These are phyloP conservation scores for Parauchenoglanis punctatus DNA, from an alignment of 2,797 vertebrate genomes.

Conservation along the genomic window DNA sequence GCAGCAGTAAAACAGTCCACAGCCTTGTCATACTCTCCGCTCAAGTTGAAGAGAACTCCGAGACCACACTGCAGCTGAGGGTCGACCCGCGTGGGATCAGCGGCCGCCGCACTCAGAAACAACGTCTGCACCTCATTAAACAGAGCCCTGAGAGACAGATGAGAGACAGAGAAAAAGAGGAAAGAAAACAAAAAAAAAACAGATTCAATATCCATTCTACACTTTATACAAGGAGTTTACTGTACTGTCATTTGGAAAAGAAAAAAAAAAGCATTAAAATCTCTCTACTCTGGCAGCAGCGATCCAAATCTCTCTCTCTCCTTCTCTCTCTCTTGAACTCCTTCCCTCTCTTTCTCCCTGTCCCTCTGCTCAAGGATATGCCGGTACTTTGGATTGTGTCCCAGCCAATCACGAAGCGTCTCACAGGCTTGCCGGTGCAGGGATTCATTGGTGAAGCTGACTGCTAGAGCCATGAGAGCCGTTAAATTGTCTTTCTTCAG, in stretches of 20 bases:
- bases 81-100: conserved; percentile 86
- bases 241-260: no score
- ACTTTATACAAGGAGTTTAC: background rate
- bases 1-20: conserved; percentile 97
- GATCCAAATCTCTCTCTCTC: conserved; percentile 84
- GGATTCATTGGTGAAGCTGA: conserved; percentile 97
- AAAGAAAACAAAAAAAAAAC: background rate
- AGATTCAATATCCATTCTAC: background rate
- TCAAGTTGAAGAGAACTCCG: conserved; percentile 97
- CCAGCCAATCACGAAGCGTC: conserved; percentile 92
- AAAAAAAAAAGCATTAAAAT: background rate
- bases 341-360: conserved; percentile 60
- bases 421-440: conserved; percentile 97
- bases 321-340: conserved; percentile 70
- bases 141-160: conserved; percentile 76
- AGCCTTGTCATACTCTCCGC: conserved; percentile 95
- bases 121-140: conserved; percentile 92
- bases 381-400: conserved; percentile 85
- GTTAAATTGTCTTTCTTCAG: conserved; percentile 93
- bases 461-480: conserved; percentile 93
- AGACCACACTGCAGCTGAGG: conserved; percentile 96
- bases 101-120: conserved; percentile 87
- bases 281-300: conserved; percentile 90
- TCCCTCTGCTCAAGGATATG: conserved; percentile 80
- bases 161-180: no score